Evolutionary conservation across 2,888 invertebrate genomes (phyloP).

Genomic region (Sinopyrophorus schimmeli): DNA sequence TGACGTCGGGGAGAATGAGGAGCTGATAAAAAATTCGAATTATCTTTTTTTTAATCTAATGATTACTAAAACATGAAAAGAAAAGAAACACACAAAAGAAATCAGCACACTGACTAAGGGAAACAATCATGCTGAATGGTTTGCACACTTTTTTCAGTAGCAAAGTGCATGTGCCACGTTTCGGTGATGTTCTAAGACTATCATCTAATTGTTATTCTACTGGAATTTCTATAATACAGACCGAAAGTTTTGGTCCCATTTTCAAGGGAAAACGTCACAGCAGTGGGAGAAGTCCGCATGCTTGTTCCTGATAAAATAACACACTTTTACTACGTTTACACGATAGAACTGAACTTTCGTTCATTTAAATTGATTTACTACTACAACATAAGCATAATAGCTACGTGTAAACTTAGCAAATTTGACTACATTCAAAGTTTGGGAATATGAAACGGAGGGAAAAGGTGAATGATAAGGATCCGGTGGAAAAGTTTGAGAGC

Average conservation of each 20-base stretch:
- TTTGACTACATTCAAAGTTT: constrained; percentile 17
- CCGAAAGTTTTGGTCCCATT: constrained; percentile 66
- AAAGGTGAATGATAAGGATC: constrained; percentile 13
- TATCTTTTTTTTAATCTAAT: constrained; percentile 14
- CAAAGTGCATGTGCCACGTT: constrained; percentile 22
- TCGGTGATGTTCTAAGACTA: constrained; percentile 23
- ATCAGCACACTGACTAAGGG: constrained; percentile 28
- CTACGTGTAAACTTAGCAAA: constrained; percentile 40
- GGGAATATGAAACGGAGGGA: constrained; percentile 11
- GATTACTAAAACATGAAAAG: constrained; percentile 42
- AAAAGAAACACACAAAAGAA: constrained; percentile 33
- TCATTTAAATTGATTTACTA: constrained; percentile 17
- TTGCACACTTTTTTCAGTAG: constrained; percentile 17
- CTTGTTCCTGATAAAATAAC: constrained; percentile 56
- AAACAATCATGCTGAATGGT: constrained; percentile 30
- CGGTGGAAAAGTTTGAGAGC: too few relatives aligned
- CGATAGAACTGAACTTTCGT: constrained; percentile 21
- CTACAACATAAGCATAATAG: constrained; percentile 24
- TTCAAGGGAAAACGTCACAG: constrained; percentile 68
- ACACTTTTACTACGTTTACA: constrained; percentile 42
- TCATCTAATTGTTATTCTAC: constrained; percentile 21
- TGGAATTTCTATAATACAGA: constrained; percentile 49
- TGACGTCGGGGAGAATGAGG: constrained; percentile 95
- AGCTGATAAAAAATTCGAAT: constrained; percentile 59
- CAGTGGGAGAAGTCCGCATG: constrained; percentile 70